Conservation (phyloP, 1,140 invertebrate species). For the Papilio polytes region DNA sequence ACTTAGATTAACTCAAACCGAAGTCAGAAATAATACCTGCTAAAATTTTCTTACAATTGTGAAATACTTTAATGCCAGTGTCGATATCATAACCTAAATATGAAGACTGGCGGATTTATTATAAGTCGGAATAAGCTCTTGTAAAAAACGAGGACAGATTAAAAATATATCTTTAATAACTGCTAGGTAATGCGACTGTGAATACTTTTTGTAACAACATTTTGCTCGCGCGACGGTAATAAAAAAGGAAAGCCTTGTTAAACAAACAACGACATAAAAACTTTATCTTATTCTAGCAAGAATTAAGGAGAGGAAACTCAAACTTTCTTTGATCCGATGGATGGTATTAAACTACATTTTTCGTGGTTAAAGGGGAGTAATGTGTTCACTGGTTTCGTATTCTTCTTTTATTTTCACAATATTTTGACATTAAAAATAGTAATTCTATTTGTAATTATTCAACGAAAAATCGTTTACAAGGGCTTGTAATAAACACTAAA, state of each 20-base stretch:
- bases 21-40: too few relatives aligned
- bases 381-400: background rate
- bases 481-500: background rate
- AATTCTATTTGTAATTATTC: background rate
- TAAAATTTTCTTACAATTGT: too few relatives aligned
- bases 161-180: constrained; percentile 17
- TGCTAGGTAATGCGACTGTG: background rate
- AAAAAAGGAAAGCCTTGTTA: constrained; percentile 35
- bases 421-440: background rate
- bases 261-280: constrained; percentile 36
- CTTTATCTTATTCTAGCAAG: constrained; percentile 33
- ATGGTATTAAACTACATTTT: constrained; percentile 28
- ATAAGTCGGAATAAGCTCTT: constrained; percentile 6
- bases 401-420: background rate
- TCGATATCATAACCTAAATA: background rate
- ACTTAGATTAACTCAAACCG: background rate
- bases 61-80: background rate
- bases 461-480: background rate
- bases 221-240: constrained; percentile 28
- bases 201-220: constrained; percentile 27
- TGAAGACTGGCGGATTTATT: background rate
- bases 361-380: background rate
- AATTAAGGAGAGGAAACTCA: constrained; percentile 30
- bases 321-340: constrained; percentile 38
- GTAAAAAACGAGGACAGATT: constrained; percentile 1